These are phyloP conservation scores for Apamea epomidion DNA, from an alignment of 2,888 invertebrate species.

Conservation along the genomic window DNA sequence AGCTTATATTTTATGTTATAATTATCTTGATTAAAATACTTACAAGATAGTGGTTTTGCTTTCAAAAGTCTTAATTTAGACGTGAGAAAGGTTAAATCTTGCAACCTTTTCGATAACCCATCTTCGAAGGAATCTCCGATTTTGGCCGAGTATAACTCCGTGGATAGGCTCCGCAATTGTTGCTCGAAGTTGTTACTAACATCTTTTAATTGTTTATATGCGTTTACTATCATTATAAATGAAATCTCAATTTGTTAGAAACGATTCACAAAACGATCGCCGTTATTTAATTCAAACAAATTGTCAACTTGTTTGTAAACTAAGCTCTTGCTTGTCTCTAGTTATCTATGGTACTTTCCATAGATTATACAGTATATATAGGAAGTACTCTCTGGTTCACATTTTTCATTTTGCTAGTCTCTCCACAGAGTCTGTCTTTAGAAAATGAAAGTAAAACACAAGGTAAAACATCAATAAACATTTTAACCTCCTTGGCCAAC, in stretches of 20 bases:
- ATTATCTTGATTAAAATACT: conserved; percentile 56
- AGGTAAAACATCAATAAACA: neutral
- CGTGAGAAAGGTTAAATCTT: conserved; percentile 76
- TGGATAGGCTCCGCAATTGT: conserved; percentile 71
- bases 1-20: neutral
- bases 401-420: neutral
- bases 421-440: neutral
- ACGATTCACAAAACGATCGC: neutral
- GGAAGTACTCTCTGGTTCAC: neutral
- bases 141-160: conserved; percentile 76
- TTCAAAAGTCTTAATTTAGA: conserved; percentile 82
- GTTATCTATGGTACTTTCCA: neutral
- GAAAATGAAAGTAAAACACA: neutral
- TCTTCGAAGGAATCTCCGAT: conserved; percentile 77
- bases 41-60: conserved; percentile 79
- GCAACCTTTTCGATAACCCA: conserved; percentile 75
- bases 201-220: conserved; percentile 78
- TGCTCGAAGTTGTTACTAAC: conserved; percentile 77
- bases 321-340: neutral
- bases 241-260: too few relatives aligned
- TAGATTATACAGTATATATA: too few relatives aligned
- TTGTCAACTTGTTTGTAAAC: neutral
- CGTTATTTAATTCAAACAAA: conserved; percentile 20
- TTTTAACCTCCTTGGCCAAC: too few relatives aligned
- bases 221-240: conserved; percentile 72